These are phyloP conservation scores for Nesospiza acunhae DNA, from an alignment of 2,113 vertebrate genomes.

Conservation along the genomic window DNA sequence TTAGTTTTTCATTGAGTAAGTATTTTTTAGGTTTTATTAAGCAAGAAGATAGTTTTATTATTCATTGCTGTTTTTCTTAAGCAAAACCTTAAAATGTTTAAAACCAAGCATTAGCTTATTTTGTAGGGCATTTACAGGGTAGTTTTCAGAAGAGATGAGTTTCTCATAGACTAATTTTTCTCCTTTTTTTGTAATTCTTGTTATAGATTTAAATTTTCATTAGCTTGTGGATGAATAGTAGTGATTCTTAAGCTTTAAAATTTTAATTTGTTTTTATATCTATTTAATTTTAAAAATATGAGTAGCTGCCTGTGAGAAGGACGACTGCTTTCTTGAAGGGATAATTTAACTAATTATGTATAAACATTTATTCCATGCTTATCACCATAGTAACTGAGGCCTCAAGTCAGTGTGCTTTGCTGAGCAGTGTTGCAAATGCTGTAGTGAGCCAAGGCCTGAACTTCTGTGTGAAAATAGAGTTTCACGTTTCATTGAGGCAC, in stretches of 20 bases:
- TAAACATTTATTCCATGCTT: constrained; percentile 45
- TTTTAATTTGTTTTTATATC: not conserved
- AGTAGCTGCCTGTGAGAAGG: not conserved
- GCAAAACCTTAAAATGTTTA: not conserved
- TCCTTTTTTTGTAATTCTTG: not conserved
- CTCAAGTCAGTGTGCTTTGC: not conserved
- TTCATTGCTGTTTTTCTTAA: not conserved
- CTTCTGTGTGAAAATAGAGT: not conserved
- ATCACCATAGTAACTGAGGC: constrained; percentile 41
- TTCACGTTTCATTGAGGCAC: not conserved
- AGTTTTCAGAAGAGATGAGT: not conserved
- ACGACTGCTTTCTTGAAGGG: not conserved
- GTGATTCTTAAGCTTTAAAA: not conserved
- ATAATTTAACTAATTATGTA: constrained; percentile 30
- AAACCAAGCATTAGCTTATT: not conserved
- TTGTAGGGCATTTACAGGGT: not conserved
- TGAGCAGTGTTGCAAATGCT: not conserved
- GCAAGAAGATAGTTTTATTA: not conserved
- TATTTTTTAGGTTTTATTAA: not conserved
- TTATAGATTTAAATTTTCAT: not conserved
- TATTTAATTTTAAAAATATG: not conserved
- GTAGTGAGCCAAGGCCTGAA: not conserved
- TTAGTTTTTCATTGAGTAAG: not conserved
- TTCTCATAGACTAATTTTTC: not conserved
- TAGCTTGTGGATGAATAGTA: not conserved